Evolutionary conservation across 2,797 vertebrate genomes (phyloP), one percentile per base, ranked within the genome.

Genomic region (Selene dorsalis): DNA sequence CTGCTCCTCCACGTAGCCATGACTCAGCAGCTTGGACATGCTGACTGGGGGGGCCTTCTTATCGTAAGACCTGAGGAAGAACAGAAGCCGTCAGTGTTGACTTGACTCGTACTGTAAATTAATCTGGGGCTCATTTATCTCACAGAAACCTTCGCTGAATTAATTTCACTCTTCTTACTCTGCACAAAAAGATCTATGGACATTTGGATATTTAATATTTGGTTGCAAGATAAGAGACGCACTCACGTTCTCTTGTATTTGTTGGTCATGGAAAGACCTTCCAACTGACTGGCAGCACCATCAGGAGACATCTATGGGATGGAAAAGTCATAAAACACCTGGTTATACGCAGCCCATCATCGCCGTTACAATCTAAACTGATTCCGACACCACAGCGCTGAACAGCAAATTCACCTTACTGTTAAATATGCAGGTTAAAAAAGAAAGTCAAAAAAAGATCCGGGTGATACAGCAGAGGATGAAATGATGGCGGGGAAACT

Each of bases 21-120:
- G 95, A 88, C 95, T 95, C 88, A 96, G 90, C 88, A 96, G 94
- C 87, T 94, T 95, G 80, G 94, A 88, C 95, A 96, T 96, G 93
- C 91, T 94, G 82, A 95, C 94, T 0, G 94, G 94, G 10, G 73
- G 75, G 18, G 85, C 60, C 79, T 93, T 94, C 92, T 95, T 96
- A 52, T 94, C 94, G n/a, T 93, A 87, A 69, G 82, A 95, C 85
- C 95, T 96, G 82, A 4, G 9, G 45, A 66, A n/a, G n/a, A 0
- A 70, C 59, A 62, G 4, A 3, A 38, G 1, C 41, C 39, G 4
- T 13, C 26, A 47, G 45, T 47, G 20, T 20, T 6, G 43, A 47
- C 45, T 47, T 47, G 17, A 47, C 45, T 18, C 17, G 2, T 47
- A 18, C 45, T 47, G 45, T 20, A n/a, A 48, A 48, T 13, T 14